Evolutionary conservation across 2,888 invertebrate species (phyloP).

Genomic region (Melolontha melolontha): DNA sequence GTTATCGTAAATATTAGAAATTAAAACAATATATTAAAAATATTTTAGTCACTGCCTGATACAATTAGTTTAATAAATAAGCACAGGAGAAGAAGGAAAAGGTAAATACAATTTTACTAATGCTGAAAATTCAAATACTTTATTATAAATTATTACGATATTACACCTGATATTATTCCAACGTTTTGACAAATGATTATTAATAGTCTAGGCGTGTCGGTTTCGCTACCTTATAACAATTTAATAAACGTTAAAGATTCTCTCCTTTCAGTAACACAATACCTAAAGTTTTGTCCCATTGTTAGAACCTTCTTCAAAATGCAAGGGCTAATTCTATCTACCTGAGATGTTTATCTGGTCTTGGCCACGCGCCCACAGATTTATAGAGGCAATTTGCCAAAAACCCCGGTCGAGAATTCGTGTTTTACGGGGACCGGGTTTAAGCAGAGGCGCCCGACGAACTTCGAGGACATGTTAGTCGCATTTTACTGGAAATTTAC

Average conservation of each 20-base stretch:
- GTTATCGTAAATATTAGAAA: no score
- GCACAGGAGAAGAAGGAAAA: no score
- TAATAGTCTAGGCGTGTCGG: slow-evolving; percentile 21
- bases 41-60: no score
- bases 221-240: slow-evolving; percentile 12
- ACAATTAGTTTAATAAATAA: no score
- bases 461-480: slow-evolving; percentile 47
- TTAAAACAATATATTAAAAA: no score
- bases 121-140: no score
- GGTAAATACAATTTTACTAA: no score
- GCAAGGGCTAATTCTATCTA: slow-evolving; percentile 46
- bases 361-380: slow-evolving; percentile 59
- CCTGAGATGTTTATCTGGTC: slow-evolving; percentile 54
- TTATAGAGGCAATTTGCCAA: slow-evolving; percentile 61
- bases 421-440: slow-evolving; percentile 46
- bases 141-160: no score
- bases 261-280: slow-evolving; percentile 4
- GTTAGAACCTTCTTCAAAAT: slow-evolving; percentile 16
- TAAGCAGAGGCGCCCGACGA: slow-evolving; percentile 50
- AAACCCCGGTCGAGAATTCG: slow-evolving; percentile 57
- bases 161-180: neutral
- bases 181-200: slow-evolving; percentile 22
- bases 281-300: slow-evolving; percentile 17
- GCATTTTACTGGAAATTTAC: slow-evolving; percentile 58
- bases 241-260: slow-evolving; percentile 5